A percentile compares a stretch with the other conserved stretches of the same genome.
Evolutionary conservation across 2,113 vertebrate species (phyloP).

Genomic region (Meriones unguiculatus): DNA sequence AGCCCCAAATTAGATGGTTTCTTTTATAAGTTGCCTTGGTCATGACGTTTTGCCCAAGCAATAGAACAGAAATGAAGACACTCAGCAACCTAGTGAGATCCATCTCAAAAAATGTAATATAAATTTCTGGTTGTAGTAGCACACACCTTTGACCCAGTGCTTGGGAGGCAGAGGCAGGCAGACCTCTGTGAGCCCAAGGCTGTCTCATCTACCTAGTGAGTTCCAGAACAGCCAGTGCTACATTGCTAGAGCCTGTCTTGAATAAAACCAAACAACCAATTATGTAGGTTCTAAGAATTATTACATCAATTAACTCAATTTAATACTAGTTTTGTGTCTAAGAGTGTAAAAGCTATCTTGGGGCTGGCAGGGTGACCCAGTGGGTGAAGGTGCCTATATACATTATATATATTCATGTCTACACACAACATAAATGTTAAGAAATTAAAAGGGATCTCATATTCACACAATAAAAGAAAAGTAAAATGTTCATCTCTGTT

Average conservation of each 20-base stretch:
- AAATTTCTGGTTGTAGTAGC: no score
- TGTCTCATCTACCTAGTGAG: background rate
- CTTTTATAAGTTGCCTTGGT: background rate
- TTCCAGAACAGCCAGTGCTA: background rate
- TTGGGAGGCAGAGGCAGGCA: background rate
- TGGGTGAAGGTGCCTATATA: background rate
- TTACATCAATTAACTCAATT: background rate
- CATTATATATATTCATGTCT: background rate
- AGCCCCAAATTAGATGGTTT: background rate
- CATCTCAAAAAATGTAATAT: background rate
- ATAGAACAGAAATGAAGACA: background rate
- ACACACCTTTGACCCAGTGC: background rate
- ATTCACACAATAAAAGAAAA: background rate
- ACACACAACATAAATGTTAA: background rate
- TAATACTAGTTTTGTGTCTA: background rate
- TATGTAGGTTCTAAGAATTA: conserved; percentile 2
- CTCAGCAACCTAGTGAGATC: background rate
- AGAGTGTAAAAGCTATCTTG: background rate
- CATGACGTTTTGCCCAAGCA: background rate
- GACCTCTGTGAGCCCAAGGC: background rate
- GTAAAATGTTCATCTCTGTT: background rate
- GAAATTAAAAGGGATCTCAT: conserved; percentile 26
- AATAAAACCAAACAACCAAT: background rate
- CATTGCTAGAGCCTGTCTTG: background rate
- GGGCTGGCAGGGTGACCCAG: background rate